A percentile compares a stretch with the other conserved stretches of the same genome.
Evolutionary conservation across 2,888 invertebrate species (phyloP).

Genomic region (Phengaris alcon): DNA sequence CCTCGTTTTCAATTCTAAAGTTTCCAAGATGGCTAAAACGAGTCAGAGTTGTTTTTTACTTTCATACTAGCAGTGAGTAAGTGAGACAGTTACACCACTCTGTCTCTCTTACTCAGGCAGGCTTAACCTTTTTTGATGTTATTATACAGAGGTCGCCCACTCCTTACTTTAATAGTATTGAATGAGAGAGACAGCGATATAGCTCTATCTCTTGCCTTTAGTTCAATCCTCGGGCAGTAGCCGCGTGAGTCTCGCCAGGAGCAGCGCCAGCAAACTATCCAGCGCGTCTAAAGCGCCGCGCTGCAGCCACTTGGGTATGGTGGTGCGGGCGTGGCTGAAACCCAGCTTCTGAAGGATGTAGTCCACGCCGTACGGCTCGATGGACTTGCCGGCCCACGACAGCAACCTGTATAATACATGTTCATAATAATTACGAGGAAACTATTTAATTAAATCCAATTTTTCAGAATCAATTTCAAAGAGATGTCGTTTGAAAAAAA

Average conservation of each 20-base stretch:
- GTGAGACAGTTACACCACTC: not conserved
- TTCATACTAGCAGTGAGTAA: not conserved
- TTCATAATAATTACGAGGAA: not conserved
- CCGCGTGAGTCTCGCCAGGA: conserved; percentile 85
- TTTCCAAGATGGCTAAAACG: not conserved
- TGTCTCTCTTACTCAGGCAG: not conserved
- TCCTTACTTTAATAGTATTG: not conserved
- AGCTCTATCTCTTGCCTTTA: not conserved
- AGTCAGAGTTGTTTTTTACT: not conserved
- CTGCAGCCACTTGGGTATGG: conserved; percentile 99
- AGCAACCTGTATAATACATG: conserved; percentile 73
- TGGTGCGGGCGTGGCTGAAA: conserved; percentile 97
- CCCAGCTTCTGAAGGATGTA: conserved; percentile 98
- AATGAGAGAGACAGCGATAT: not conserved
- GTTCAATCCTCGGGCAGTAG: conserved; percentile 73
- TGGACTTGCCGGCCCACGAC: conserved; percentile 96
- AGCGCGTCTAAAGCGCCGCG: conserved; percentile 98
- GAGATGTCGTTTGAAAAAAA: too few species aligned
- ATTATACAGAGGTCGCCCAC: too few species aligned
- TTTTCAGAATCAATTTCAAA: too few species aligned
- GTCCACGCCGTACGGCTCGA: conserved; percentile 99
- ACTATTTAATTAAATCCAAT: too few species aligned
- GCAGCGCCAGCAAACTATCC: conserved; percentile 92
- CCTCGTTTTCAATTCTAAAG: not conserved
- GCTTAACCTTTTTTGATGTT: too few species aligned